Base-by-base conservation (phyloP, 2,888 invertebrate genomes). In the Tenthredo amoena region DNA sequence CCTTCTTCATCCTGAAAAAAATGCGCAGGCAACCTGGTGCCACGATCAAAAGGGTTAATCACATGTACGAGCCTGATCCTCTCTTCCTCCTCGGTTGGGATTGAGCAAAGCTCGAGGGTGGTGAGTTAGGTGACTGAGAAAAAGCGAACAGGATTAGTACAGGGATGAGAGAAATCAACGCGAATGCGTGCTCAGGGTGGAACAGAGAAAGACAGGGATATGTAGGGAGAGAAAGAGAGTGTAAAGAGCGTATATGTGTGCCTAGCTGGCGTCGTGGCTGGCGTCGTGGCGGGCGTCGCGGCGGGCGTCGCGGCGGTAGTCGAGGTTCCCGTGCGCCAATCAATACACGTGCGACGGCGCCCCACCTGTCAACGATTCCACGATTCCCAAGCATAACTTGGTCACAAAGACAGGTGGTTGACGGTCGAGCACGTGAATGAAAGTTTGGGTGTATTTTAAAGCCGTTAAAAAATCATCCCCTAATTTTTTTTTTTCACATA, bases 21-120 rank as follows among this genome's bases (percentile, higher is more conserved):
- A 62, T n/a, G 37, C 18, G 50, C 37, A 47, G n/a, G 43, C n/a
- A 62, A 40, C 74, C 21, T 7, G 34, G 40, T 76, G 47, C 77
- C 34, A 21, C 21, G 87, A 87, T 88, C 86, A 87, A 88, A 89
- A 88, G 87, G 85, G 79, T 85, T 88, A 87, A 89, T 88, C 87
- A 87, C 81, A 85, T 87, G 87, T 87, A 76, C 77, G 72, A 76
- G 84, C 76, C 31, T 58, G 84, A 47, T 68, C 43, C 34, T 62
- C 77, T 79, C 26, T 65, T 26, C 37, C 77, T 62, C 85, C 91
- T 26, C 37, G 77, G 79, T 81, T 94, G 90, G 92, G 94, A 83
- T 94, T 94, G 87, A 92, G 93, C 10, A 92, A 93, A 6, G 94
- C 94, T 94, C 86, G 93, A 1, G 21, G 85, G 26, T 93, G 65